Conservation (phyloP, 2,797 vertebrate species). For the Gambusia yucatana region DNA sequence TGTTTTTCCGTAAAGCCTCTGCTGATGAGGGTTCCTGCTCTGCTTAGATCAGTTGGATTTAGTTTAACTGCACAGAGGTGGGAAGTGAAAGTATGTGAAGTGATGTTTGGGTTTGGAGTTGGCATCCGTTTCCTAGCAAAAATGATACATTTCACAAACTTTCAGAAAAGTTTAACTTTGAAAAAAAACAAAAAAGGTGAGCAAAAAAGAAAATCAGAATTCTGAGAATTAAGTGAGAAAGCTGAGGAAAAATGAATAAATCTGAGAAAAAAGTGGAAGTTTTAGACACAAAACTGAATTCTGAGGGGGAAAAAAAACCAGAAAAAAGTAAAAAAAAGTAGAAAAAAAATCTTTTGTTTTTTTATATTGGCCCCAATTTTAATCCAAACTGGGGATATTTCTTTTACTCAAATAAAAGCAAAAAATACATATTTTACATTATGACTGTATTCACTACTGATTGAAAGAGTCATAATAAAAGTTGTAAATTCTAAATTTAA, state of each 20-base stretch:
- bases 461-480: neutral
- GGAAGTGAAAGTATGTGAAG: neutral
- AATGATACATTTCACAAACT: neutral
- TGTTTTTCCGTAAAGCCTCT: constrained; percentile 16
- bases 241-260: neutral
- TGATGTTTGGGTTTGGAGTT: neutral
- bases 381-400: neutral
- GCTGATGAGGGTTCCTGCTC: neutral
- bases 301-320: neutral
- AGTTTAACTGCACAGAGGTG: neutral
- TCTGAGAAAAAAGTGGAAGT: neutral
- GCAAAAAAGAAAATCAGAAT: neutral
- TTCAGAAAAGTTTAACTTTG: neutral
- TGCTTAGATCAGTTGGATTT: neutral
- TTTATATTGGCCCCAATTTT: neutral
- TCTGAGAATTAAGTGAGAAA: neutral
- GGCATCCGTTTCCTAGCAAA: neutral
- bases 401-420: neutral
- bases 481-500: neutral
- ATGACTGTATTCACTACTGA: neutral
- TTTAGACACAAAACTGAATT: neutral
- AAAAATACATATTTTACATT: neutral
- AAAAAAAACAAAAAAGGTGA: neutral
- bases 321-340: neutral
- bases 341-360: no score